Evolutionary conservation across 1,140 invertebrate species (phyloP), one percentile per base, ranked within the genome.

Genomic region (Atopsyche davidsoni): DNA sequence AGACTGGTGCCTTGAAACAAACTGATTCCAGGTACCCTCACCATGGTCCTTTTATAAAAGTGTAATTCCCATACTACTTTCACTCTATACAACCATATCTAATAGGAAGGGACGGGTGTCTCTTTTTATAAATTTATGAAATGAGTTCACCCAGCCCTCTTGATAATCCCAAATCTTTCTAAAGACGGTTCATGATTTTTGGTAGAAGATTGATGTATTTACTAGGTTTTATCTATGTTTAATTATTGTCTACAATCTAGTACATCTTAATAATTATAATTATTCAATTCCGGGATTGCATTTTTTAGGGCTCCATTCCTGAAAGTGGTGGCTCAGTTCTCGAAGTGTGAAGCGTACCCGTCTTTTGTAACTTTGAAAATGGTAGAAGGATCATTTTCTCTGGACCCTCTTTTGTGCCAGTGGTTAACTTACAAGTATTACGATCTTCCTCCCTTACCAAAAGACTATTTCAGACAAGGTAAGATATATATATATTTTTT

Each of bases 341-440:
- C 50, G 0, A 13, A 24, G 11, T 24, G 18, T 35, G 36, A 40
- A 28, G 14, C 23, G 18, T 50, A 50, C 39, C n/a, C 34, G 7
- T 36, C 50, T 9, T 57, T 57, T 31, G 1, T 50, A 10, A 53
- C 42, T 3, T n/a, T 46, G 7, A 41, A 42, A 36, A 6, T 46
- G n/a, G 51, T 46, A 50, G 35, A 49, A 18, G 45, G 32, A 11
- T 46, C 55, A 13, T 23, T 57, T 6, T 35, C 53, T 16, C 36
- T 57, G 46, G 55, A 57, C 36, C 55, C 55, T 19, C 35, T 57
- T n/a, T 19, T 57, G 31, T 57, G 46, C 34, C 23, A 50, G 23
- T 57, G 50, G 50, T 14, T 57, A 7, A 53, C 51, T 10, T 57
- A 57, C 44, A 23, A 28, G 19, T 53, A 49, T 46, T 4, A 47